These are phyloP conservation scores for Lamproptera curius DNA, from an alignment of 2,888 invertebrate species.

Conservation along the genomic window DNA sequence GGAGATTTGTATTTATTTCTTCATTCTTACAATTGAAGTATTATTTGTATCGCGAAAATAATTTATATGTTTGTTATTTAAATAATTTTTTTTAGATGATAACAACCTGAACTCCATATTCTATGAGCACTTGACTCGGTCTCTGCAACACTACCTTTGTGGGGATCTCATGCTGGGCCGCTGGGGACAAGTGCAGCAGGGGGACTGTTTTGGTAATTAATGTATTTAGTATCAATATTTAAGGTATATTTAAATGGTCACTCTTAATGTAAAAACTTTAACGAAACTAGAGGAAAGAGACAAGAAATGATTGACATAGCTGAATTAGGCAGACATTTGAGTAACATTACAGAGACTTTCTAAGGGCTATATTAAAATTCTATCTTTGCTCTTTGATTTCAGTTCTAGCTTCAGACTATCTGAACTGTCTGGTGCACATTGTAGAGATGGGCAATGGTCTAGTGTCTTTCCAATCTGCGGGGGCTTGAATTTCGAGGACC, in stretches of 20 bases:
- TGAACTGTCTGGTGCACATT: slow-evolving; percentile 98
- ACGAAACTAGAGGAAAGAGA: no score
- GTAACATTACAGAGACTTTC: no score
- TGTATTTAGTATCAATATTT: no score
- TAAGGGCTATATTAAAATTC: no score
- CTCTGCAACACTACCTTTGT: slow-evolving; percentile 96
- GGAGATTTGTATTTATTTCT: no score
- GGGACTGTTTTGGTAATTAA: slow-evolving; percentile 91
- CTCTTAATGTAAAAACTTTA: no score
- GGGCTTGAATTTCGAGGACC: slow-evolving; percentile 98
- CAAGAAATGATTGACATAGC: no score
- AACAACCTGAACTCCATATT: slow-evolving; percentile 99
- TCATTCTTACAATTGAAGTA: no score
- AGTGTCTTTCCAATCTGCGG: slow-evolving; percentile 98
- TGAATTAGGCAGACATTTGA: no score
- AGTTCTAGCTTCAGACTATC: slow-evolving; percentile 97
- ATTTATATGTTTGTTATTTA: no score
- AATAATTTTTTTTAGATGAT: slow-evolving; percentile 84
- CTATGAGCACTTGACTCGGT: slow-evolving; percentile 98
- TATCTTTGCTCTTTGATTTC: slow-evolving; percentile 51
- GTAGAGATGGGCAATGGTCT: slow-evolving; percentile 98
- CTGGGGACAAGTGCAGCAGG: slow-evolving; percentile 97
- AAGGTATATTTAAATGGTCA: no score
- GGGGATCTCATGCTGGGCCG: slow-evolving; percentile 95
- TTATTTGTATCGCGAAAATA: no score